Evolutionary conservation across 23 tunicate genomes (phyloP), one percentile per base, ranked within the genome.

Genomic region (Halocynthia roretzi): DNA sequence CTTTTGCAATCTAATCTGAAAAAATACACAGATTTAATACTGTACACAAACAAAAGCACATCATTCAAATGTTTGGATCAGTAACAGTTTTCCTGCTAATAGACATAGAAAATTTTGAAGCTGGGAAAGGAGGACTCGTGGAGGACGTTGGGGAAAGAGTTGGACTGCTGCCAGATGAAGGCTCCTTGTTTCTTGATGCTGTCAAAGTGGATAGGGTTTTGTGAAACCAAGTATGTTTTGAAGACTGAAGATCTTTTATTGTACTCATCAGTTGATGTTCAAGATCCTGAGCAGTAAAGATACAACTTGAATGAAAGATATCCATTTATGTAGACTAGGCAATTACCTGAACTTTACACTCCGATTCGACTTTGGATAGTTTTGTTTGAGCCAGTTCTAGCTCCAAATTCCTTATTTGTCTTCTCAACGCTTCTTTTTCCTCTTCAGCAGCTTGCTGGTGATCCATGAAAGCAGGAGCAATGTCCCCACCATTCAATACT

Each of bases 151-250:
- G 70, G 22, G 70, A 65, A 9, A 65, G 17, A 10, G 70, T 65
- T 9, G 70, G 70, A 48, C 70, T 74, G 19, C 23, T 22, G 19
- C 78, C 62, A 52, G 54, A 15, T 31, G 44, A 31, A 12, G 54
- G 21, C 15, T 74, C 78, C 18, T 74, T 52, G 56, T 74, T 74
- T 53, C 78, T 54, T 74, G 78, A 74, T 10, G 83, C 53, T 2
- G 96, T 89, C 15, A 89, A 70, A 50, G 88, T 70, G 60, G 85
- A 78, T 7, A 91, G n/a, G 8, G 96, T 90, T 77, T 91, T 91
- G 18, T 91, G 97, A 64, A 91, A 84, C 97, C 97, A 91, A 50
- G 87, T 91, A 77, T 85, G 85, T 58, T 88, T 88, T 56, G 84
- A 55, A 4, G 90, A 76, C 48, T 91, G 87, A 15, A 91, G 81